A percentile compares a stretch with the other conserved stretches of the same genome.
Conservation (phyloP, 1,140 invertebrate genomes). For the Aphis craccivora region DNA sequence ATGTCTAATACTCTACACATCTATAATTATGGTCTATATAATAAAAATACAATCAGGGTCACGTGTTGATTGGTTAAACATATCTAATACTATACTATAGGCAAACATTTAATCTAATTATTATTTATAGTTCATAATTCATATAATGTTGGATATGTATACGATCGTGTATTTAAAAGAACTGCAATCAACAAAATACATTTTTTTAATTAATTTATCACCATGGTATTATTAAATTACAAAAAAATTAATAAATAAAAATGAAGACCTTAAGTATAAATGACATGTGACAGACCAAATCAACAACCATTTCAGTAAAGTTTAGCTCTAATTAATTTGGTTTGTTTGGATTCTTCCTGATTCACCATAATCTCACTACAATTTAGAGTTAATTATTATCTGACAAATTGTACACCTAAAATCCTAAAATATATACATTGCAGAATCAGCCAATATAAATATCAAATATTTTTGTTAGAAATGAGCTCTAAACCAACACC, state of each 20-base stretch:
- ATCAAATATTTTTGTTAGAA: constrained; percentile 22
- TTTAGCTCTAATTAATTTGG: neutral
- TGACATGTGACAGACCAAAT: neutral
- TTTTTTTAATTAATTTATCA: neutral
- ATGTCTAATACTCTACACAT: neutral
- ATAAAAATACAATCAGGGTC: neutral
- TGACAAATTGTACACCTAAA: neutral
- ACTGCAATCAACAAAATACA: neutral
- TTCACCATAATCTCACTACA: neutral
- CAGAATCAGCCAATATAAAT: neutral
- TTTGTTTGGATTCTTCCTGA: neutral
- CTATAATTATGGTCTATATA: neutral
- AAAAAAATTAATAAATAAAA: neutral
- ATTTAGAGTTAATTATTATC: neutral
- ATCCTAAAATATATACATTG: neutral
- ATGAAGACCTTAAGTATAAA: neutral
- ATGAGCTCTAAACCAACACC: neutral
- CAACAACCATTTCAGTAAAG: neutral
- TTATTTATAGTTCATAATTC: neutral
- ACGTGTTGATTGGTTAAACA: neutral
- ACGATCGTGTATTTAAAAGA: neutral
- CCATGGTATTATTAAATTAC: neutral
- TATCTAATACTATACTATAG: neutral
- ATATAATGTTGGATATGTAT: neutral
- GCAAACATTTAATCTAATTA: neutral